Conservation (phyloP, 2,797 vertebrate genomes). For the Balearica regulorum region DNA sequence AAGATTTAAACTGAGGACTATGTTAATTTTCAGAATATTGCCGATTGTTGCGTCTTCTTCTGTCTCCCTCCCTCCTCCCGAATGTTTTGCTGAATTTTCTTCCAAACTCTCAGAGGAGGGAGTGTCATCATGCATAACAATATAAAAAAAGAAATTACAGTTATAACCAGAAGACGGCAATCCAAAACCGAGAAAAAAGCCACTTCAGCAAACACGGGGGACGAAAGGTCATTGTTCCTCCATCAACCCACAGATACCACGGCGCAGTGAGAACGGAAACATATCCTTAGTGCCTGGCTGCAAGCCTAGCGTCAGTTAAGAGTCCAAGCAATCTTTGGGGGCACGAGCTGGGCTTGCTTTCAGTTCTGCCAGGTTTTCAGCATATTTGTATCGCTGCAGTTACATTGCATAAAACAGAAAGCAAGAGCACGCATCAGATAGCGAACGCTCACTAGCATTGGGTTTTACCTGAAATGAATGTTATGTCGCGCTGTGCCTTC, state of each 20-base stretch:
- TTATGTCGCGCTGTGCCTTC: background rate
- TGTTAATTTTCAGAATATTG: background rate
- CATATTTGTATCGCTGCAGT: fast-evolving
- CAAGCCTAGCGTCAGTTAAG: background rate
- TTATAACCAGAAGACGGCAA: background rate
- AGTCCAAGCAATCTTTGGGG: background rate
- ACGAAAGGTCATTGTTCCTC: background rate
- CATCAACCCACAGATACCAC: fast-evolving
- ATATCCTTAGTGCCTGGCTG: fast-evolving
- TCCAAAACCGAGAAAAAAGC: background rate
- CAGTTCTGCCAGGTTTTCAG: background rate
- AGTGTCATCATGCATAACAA: background rate
- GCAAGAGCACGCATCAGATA: background rate
- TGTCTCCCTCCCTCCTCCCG: fast-evolving
- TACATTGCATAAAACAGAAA: background rate
- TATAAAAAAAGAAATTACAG: background rate
- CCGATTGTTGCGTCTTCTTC: fast-evolving
- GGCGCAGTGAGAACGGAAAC: fast-evolving
- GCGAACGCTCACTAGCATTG: fast-evolving
- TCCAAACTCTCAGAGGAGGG: background rate
- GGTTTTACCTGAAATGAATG: constrained; percentile 16
- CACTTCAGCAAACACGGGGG: fast-evolving
- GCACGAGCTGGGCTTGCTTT: background rate
- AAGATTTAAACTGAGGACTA: background rate
- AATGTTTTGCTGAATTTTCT: background rate